Percentiles rank a stretch among this genome's conserved stretches.
Conservation (phyloP, 1,140 invertebrate genomes). For the Hestina assimilis region DNA sequence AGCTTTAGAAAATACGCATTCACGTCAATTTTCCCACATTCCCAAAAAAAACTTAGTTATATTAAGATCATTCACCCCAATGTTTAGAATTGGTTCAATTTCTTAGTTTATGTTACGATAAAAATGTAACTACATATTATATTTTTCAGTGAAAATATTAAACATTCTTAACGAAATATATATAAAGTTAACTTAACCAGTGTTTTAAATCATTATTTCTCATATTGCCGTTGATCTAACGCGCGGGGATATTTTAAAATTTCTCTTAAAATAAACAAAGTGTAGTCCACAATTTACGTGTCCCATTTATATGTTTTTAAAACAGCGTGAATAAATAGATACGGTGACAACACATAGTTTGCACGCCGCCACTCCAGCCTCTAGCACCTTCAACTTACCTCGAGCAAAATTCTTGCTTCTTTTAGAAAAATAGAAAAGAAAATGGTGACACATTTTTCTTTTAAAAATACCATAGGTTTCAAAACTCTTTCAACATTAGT, state of each 20-base stretch:
- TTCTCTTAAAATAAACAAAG: conserved; percentile 9
- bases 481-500: conserved; percentile 22
- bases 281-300: conserved; percentile 18
- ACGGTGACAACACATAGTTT: conserved; percentile 56
- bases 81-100: too few relatives aligned
- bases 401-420: conserved; percentile 53
- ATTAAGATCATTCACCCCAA: too few relatives aligned
- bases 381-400: conserved; percentile 55
- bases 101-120: too few relatives aligned
- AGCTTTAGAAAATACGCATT: too few relatives aligned
- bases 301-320: conserved; percentile 37
- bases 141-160: too few relatives aligned
- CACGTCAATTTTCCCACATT: neutral
- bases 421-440: conserved; percentile 51
- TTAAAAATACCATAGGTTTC: conserved; percentile 27
- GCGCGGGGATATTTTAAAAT: neutral
- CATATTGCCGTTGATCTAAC: neutral
- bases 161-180: too few relatives aligned
- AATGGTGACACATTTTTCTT: conserved; percentile 50
- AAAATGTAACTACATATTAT: too few relatives aligned
- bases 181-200: too few relatives aligned
- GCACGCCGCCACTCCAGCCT: conserved; percentile 49
- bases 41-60: too few relatives aligned
- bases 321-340: conserved; percentile 47
- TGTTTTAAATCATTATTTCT: too few relatives aligned